phyloP scores from a whole-genome alignment of 2,797 vertebrate genomes.

The Micropoecilia bifurca region DNA sequence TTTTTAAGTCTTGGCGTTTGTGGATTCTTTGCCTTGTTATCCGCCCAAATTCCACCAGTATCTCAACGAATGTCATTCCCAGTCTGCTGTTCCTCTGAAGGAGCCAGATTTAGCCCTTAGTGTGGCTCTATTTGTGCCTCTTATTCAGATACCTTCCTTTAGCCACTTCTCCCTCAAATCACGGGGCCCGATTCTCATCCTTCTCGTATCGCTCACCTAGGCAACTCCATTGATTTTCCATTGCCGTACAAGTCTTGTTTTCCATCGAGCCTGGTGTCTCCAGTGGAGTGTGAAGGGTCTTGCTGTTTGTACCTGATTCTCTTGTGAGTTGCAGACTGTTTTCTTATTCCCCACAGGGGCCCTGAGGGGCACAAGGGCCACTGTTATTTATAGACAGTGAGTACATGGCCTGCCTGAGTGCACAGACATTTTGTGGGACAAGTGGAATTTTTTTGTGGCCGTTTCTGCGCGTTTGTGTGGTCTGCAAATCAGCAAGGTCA shows the following conservation, averaged over 20 bases:
- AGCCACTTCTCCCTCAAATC: slow-evolving; percentile 44
- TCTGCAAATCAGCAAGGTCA: not conserved
- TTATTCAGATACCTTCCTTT: slow-evolving; percentile 39
- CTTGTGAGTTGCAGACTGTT: slow-evolving; percentile 61
- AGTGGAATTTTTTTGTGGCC: slow-evolving; percentile 46
- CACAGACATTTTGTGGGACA: slow-evolving; percentile 44
- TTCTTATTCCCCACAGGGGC: slow-evolving; percentile 56
- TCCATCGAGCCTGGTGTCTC: slow-evolving; percentile 48
- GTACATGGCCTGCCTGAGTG: slow-evolving; percentile 48
- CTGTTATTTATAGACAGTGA: slow-evolving; percentile 72
- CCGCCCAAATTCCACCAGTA: not conserved
- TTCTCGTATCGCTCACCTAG: slow-evolving; percentile 23
- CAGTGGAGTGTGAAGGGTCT: slow-evolving; percentile 64
- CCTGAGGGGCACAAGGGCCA: slow-evolving; percentile 46
- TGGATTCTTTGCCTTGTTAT: not conserved
- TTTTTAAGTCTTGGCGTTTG: not conserved
- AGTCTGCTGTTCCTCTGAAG: slow-evolving; percentile 1
- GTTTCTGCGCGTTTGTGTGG: not conserved
- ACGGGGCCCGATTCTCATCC: slow-evolving; percentile 41
- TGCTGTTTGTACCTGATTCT: slow-evolving; percentile 65
- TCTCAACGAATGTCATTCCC: not conserved
- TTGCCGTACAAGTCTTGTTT: slow-evolving; percentile 69
- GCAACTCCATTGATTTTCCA: slow-evolving; percentile 68
- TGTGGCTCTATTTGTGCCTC: slow-evolving; percentile 30
- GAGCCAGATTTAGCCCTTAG: slow-evolving; percentile 27